These are phyloP conservation scores for Timema podura DNA, from an alignment of 2,888 invertebrate species.

Conservation along the genomic window DNA sequence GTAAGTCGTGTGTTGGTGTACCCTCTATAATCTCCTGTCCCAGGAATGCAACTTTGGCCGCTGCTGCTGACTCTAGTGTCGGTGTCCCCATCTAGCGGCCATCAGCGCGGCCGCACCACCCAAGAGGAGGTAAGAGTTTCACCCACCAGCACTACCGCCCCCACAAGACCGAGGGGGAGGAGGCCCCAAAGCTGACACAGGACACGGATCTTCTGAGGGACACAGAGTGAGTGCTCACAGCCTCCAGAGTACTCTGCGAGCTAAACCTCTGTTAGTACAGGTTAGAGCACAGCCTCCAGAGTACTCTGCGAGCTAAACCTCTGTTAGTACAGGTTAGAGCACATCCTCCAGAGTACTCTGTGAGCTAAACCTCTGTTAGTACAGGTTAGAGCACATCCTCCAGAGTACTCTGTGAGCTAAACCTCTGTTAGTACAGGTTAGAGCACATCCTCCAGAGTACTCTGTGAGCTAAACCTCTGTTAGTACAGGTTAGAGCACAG, in stretches of 20 bases:
- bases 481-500: neutral
- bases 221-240: conserved; percentile 54
- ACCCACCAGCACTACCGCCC: conserved; percentile 58
- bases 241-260: no score
- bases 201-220: conserved; percentile 72
- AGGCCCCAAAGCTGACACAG: conserved; percentile 57
- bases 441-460: neutral
- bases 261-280: no score
- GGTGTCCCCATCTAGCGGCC: neutral
- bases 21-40: neutral
- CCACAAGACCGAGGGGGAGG: conserved; percentile 27
- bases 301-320: no score
- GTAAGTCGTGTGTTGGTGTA: no score
- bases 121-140: conserved; percentile 46
- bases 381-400: no score
- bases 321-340: no score
- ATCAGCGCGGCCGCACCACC: conserved; percentile 59
- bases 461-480: no score
- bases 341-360: neutral
- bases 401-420: no score
- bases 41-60: neutral
- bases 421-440: no score
- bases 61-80: neutral
- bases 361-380: no score
- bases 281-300: neutral